Evolutionary conservation across 1,140 invertebrate species (phyloP).

Genomic region (Scaptodrosophila lebanonensis): DNA sequence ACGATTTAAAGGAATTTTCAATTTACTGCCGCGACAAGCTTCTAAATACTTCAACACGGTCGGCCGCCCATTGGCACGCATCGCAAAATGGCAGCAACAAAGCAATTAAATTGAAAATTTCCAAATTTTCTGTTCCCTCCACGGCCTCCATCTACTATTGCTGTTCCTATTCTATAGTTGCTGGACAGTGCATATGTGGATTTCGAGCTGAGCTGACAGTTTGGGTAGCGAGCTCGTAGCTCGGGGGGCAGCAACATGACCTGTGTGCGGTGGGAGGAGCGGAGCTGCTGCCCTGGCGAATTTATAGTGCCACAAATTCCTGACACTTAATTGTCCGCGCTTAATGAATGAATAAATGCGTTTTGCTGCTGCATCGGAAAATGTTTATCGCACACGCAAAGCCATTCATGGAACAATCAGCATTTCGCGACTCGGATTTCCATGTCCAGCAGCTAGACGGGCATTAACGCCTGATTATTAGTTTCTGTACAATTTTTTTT

Average conservation of each 20-base stretch:
- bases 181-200: constrained; percentile 71
- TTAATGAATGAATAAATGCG: constrained; percentile 73
- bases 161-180: constrained; percentile 56
- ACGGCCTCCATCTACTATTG: constrained; percentile 6
- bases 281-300: constrained; percentile 8
- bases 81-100: constrained; percentile 59
- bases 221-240: too few species aligned
- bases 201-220: constrained; percentile 74
- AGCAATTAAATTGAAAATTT: constrained; percentile 62
- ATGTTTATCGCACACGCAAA: not conserved
- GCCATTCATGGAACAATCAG: not conserved
- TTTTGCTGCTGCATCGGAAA: constrained; percentile 2
- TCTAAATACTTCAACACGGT: not conserved
- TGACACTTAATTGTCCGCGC: constrained; percentile 73
- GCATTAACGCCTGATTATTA: constrained; percentile 65
- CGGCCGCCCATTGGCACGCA: constrained; percentile 46
- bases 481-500: constrained; percentile 50
- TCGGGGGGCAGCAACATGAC: constrained; percentile 5
- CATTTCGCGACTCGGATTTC: not conserved
- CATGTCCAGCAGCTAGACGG: constrained; percentile 15
- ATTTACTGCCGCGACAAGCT: constrained; percentile 50
- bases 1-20: constrained; percentile 66
- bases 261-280: not conserved
- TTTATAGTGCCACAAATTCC: constrained; percentile 69
- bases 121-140: constrained; percentile 37